Evolutionary conservation across 30 jellyfish, hydroid and myxozoan species (phyloP), one percentile per base, ranked within the genome.

Genomic region (Aurelia aurita complex sp. Pacific): DNA sequence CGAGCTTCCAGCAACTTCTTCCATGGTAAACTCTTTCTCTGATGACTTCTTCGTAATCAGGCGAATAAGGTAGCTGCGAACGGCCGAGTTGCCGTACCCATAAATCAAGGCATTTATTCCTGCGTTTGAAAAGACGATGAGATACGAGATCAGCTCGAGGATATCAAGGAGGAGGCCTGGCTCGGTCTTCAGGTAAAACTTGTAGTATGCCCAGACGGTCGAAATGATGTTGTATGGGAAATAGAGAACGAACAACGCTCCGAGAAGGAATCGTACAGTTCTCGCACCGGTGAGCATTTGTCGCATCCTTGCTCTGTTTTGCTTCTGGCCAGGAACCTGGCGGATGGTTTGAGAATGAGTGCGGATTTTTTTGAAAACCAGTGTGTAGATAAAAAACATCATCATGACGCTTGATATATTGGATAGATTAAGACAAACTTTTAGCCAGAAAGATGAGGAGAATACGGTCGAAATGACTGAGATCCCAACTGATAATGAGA

Each of bases 381-480:
- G 4, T 68, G 81, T 50, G 73, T 81, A 81, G 59, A 81, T 32
- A 12, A 81, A 16, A 38, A 73, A 59, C 83, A 81, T 72, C 57
- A 57, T 23, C 12, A 72, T 43, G 15, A 81, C 50, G 29, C 83
- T 69, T 11, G 68, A 16, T 15, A 73, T 69, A 55, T 81, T 81
- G 53, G 55, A 29, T 14, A 63, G 53, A 60, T 73, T 81, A 38
- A 81, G 50, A 11, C 54, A 82, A 6, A 81, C 51, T 54, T 73
- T 68, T 3, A 69, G 76, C 15, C 18, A 57, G 57, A 81, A 81
- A 36, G 90, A 81, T 54, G 81, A 63, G 46, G 90, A 70, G 40
- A 36, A 69, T 9, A 81, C 43, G 52, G 90, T 81, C 16, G 90
- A 81, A 17, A 81, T 46, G 10, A 55, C 6, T 46, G 83, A 33